Evolutionary conservation across 2,113 vertebrate species (phyloP).

Genomic region (Chinchilla lanigera): DNA sequence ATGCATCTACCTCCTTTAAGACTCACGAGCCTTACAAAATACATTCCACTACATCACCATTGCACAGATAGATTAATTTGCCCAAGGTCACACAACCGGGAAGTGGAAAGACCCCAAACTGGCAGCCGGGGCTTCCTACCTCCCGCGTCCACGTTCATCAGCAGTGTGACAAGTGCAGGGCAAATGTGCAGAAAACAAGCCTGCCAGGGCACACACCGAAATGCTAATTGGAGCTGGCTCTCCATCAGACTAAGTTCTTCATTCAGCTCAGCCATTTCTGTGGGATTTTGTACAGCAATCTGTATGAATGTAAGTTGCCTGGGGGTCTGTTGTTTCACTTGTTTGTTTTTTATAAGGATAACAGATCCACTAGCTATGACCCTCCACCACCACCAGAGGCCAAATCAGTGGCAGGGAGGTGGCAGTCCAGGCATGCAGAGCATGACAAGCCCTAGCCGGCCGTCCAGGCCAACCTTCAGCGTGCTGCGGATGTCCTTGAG

Average conservation of each 20-base stretch:
- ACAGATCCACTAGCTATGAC: not conserved
- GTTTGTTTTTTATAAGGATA: not conserved
- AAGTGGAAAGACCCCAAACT: not conserved
- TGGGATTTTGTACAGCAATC: not conserved
- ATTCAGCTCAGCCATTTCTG: not conserved
- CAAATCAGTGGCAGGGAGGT: not conserved
- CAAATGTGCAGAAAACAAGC: not conserved
- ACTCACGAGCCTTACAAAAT: not conserved
- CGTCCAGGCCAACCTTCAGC: conserved; percentile 40
- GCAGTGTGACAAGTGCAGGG: not conserved
- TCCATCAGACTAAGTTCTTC: not conserved
- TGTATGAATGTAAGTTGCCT: not conserved
- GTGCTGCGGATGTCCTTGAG: conserved; percentile 57
- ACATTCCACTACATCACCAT: not conserved
- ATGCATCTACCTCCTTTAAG: not conserved
- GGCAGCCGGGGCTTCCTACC: conserved; percentile 14
- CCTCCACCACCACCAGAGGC: not conserved
- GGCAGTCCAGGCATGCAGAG: not conserved
- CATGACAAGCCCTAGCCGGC: not conserved
- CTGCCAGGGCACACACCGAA: not conserved
- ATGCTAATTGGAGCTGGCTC: not conserved
- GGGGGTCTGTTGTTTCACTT: not conserved
- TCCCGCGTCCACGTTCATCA: not conserved
- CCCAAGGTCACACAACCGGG: conserved; percentile 53
- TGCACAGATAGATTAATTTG: not conserved